Conservation (phyloP, 2,888 invertebrate species). For the Congeria kusceri region DNA sequence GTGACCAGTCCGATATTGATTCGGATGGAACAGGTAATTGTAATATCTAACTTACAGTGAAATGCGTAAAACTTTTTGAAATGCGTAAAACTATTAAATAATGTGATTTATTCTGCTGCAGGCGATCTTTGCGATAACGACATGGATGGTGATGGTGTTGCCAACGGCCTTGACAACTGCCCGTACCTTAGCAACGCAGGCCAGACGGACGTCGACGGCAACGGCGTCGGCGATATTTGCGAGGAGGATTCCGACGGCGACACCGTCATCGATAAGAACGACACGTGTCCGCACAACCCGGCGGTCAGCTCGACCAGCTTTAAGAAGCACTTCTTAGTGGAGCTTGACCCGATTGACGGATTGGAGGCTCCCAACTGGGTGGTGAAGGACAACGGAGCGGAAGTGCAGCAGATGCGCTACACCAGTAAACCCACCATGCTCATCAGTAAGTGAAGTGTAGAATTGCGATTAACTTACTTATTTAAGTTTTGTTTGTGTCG, state of each 20-base stretch:
- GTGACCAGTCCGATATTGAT: conserved; percentile 82
- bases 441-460: conserved; percentile 77
- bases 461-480: not conserved
- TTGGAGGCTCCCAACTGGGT: conserved; percentile 60
- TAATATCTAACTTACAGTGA: no score
- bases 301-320: conserved; percentile 64
- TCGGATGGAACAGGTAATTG: conserved; percentile 70
- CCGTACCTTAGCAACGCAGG: conserved; percentile 87
- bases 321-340: conserved; percentile 58
- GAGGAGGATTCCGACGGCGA: conserved; percentile 94
- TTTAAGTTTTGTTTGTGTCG: not conserved
- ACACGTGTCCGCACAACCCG: conserved; percentile 92
- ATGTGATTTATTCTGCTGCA: conserved; percentile 37
- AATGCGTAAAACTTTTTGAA: no score
- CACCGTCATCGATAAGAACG: conserved; percentile 90
- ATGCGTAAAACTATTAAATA: no score
- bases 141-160: conserved; percentile 88
- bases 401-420: conserved; percentile 68
- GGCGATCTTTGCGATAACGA: conserved; percentile 86
- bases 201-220: conserved; percentile 93
- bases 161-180: conserved; percentile 94
- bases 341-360: conserved; percentile 63
- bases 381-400: conserved; percentile 67
- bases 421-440: conserved; percentile 75
- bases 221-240: conserved; percentile 93